Evolutionary conservation across 2,113 vertebrate species (phyloP).

Genomic region (Girardinichthys multiradiatus): DNA sequence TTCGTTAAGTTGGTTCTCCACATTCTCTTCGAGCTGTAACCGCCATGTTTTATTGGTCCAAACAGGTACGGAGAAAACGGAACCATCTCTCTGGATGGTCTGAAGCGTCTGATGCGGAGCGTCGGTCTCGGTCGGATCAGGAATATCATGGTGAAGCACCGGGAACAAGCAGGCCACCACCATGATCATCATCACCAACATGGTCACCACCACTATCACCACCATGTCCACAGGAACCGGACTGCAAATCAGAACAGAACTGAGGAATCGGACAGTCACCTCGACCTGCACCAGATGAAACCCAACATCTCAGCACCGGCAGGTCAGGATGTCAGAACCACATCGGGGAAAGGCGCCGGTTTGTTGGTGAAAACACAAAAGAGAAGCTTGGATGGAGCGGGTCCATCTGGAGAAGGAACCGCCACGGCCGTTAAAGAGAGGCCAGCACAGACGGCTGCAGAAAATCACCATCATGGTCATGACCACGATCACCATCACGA

Average conservation of each 20-base stretch:
- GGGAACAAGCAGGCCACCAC: conserved; percentile 50
- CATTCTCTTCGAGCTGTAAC: too few species aligned
- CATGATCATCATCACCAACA: conserved; percentile 43
- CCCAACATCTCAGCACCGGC: background rate
- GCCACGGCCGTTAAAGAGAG: conserved; percentile 16
- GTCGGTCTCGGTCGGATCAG: conserved; percentile 87
- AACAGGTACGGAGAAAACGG: conserved; percentile 86
- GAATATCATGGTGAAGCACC: conserved; percentile 80
- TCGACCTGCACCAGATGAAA: conserved; percentile 73
- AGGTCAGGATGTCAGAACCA: conserved; percentile 53
- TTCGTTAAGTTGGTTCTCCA: background rate
- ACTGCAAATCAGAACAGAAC: conserved; percentile 38
- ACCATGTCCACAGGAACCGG: conserved; percentile 15
- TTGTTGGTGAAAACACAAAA: background rate
- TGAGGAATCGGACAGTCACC: conserved; percentile 55
- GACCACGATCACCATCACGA: background rate
- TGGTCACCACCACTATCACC: conserved; percentile 37
- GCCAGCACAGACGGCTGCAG: background rate
- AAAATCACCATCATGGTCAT: background rate
- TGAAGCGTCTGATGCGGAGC: conserved; percentile 86
- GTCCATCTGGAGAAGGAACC: background rate
- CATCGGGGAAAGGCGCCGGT: conserved; percentile 33
- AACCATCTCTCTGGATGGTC: conserved; percentile 87
- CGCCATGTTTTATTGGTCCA: rapidly evolving
- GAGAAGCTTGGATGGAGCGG: background rate